Percentiles rank a stretch among this genome's conserved stretches.
These are phyloP conservation scores for Tenualosa ilisha DNA, from an alignment of 2,797 vertebrate species.

Conservation along the genomic window DNA sequence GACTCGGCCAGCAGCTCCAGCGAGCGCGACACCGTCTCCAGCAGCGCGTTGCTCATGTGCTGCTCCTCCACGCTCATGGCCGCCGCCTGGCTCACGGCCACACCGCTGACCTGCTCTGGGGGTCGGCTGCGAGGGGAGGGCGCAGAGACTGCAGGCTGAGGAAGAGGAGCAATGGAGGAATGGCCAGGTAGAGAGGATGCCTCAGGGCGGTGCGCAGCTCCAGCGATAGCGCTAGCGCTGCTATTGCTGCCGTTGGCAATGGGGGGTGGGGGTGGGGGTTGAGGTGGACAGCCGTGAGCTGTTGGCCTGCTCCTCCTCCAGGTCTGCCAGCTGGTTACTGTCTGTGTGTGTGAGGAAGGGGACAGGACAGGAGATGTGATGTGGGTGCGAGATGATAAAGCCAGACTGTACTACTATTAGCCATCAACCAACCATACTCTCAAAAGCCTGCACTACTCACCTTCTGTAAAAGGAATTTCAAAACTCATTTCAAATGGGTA, in stretches of 20 bases:
- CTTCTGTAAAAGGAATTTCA: constrained; percentile 62
- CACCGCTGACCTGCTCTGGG: constrained; percentile 34
- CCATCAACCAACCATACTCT: not conserved
- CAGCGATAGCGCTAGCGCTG: not conserved
- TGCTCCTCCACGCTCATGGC: constrained; percentile 78
- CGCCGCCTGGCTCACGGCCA: constrained; percentile 65
- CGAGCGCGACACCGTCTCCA: constrained; percentile 78
- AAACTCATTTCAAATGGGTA: constrained; percentile 61
- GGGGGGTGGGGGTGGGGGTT: not conserved
- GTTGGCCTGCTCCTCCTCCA: constrained; percentile 46
- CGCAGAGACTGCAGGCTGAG: constrained; percentile 33
- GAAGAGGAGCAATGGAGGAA: not conserved
- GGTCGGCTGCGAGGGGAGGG: constrained; percentile 26
- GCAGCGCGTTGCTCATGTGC: constrained; percentile 75
- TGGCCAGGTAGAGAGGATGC: not conserved
- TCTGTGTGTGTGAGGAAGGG: constrained; percentile 31
- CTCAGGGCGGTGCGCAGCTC: not conserved
- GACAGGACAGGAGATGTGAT: not conserved
- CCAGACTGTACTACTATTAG: not conserved
- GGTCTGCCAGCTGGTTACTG: constrained; percentile 42
- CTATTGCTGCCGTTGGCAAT: not conserved
- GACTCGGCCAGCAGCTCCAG: constrained; percentile 81
- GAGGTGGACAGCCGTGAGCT: not conserved
- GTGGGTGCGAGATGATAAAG: not conserved
- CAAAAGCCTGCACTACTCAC: constrained; percentile 45